Base-by-base conservation (phyloP, 2,797 vertebrate genomes). In the Paramormyrops hopkinsi region DNA sequence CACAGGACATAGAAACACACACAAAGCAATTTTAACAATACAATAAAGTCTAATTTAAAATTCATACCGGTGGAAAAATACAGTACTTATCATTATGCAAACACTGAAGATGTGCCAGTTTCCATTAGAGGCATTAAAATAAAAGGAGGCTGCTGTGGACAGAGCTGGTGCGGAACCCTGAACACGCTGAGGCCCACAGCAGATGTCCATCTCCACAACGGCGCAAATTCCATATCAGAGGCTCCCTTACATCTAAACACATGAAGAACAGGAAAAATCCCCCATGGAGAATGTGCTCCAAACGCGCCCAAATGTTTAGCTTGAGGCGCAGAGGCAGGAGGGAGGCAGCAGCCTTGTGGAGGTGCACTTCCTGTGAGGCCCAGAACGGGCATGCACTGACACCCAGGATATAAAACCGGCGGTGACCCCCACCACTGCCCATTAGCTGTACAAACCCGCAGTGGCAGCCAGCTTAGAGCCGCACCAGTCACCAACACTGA, bases 1-100 rank as follows among this genome's bases (percentile, higher is more conserved):
- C 41, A 79, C 73, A 79, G 73, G 33, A 79, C 73, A 79, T 6
- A 79, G 73, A 44, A 41, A 79, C 73, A 44, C 73, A 79, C 73
- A 41, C 73, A 79, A 79, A 44, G 73, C 33, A 79, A 79, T 79
- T 79, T 79, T 79, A 79, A 79, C 73, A 79, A 79, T 79, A 79
- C 73, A 44, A 79, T 79, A 44, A 79, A 79, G 41, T 79, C 73
- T 79, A 79, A 79, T 79, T 79, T 79, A 79, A 44, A 44, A 79
- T 79, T 79, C 73, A 79, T 41, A 79, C 37, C 17, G 19, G 73
- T 79, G 73, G 73, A 79, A 79, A 79, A 79, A 41, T 79, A 79
- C 73, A 79, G 19, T 79, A 79, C 73, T 44, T 79, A 79, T 41
- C 73, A 79, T 79, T 44, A 44, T n/a, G 37, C 37, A 41, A 44